These are phyloP conservation scores for Drosophila neutralis DNA, from an alignment of 2,888 invertebrate species.

Conservation along the genomic window DNA sequence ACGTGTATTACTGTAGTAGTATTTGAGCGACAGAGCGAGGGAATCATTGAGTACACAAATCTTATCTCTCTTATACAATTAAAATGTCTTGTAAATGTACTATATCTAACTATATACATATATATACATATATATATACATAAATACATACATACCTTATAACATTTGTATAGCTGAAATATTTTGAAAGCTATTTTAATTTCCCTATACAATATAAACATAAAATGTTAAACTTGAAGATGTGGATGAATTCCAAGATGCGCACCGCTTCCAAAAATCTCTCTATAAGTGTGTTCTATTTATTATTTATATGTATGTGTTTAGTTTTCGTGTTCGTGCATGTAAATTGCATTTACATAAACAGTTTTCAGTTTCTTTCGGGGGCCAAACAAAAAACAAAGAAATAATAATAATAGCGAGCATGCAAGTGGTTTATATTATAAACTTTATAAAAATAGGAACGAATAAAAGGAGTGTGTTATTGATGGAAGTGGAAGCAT, in stretches of 20 bases:
- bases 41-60: slow-evolving; percentile 37
- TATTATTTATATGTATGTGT: slow-evolving; percentile 13
- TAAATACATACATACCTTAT: slow-evolving; percentile 45
- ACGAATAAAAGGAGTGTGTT: slow-evolving; percentile 45
- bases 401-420: slow-evolving; percentile 45
- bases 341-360: slow-evolving; percentile 68
- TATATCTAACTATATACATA: slow-evolving; percentile 56
- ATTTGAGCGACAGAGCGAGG: slow-evolving; percentile 53
- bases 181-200: slow-evolving; percentile 58
- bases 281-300: slow-evolving; percentile 30
- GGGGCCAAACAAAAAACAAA: slow-evolving; percentile 80
- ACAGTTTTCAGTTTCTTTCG: slow-evolving; percentile 82
- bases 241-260: slow-evolving; percentile 28
- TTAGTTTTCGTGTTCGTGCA: slow-evolving; percentile 44
- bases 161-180: slow-evolving; percentile 61
- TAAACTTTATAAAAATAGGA: slow-evolving; percentile 29
- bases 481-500: slow-evolving; percentile 42
- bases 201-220: slow-evolving; percentile 50
- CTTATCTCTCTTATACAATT: slow-evolving; percentile 30
- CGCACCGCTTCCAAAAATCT: slow-evolving; percentile 53
- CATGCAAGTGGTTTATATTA: slow-evolving; percentile 44
- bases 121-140: slow-evolving; percentile 37
- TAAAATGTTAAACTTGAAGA: slow-evolving; percentile 61
- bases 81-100: slow-evolving; percentile 72
- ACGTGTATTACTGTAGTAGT: slow-evolving; percentile 43